Evolutionary conservation across 2,888 invertebrate species (phyloP).

Genomic region (Spatulosminthurus flaviceps): DNA sequence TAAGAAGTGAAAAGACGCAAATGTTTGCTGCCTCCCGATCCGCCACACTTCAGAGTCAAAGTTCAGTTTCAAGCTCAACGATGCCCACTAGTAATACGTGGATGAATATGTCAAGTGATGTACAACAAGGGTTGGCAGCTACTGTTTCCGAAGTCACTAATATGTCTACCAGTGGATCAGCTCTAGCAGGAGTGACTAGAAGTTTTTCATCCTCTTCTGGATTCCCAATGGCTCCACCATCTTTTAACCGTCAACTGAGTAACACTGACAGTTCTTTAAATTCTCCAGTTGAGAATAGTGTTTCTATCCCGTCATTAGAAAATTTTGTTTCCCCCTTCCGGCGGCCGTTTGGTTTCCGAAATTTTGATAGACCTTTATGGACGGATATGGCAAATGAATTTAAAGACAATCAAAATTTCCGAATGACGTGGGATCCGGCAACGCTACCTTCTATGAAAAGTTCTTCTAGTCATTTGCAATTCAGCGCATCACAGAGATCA

Average conservation of each 20-base stretch:
- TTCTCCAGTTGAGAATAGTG: slow-evolving; percentile 41
- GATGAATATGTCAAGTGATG: slow-evolving; percentile 37
- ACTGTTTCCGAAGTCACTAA: slow-evolving; percentile 32
- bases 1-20: slow-evolving; percentile 56
- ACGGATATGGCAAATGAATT: slow-evolving; percentile 52
- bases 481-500: slow-evolving; percentile 60
- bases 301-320: slow-evolving; percentile 51
- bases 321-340: slow-evolving; percentile 57
- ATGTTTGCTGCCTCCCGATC: slow-evolving; percentile 55
- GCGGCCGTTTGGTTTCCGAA: slow-evolving; percentile 61
- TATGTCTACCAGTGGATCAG: slow-evolving; percentile 5
- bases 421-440: slow-evolving; percentile 63
- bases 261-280: slow-evolving; percentile 39
- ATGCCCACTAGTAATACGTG: slow-evolving; percentile 36
- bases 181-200: slow-evolving; percentile 55
- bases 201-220: slow-evolving; percentile 61
- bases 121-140: slow-evolving; percentile 34
- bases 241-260: slow-evolving; percentile 43
- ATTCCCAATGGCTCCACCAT: slow-evolving; percentile 53
- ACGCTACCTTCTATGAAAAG: slow-evolving; percentile 51
- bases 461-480: slow-evolving; percentile 58
- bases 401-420: slow-evolving; percentile 46
- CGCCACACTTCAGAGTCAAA: slow-evolving; percentile 39
- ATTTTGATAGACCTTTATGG: slow-evolving; percentile 62
- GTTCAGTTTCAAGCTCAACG: slow-evolving; percentile 26